These are phyloP conservation scores for Asarcornis scutulata DNA, from an alignment of 2,113 vertebrate genomes.

Conservation along the genomic window DNA sequence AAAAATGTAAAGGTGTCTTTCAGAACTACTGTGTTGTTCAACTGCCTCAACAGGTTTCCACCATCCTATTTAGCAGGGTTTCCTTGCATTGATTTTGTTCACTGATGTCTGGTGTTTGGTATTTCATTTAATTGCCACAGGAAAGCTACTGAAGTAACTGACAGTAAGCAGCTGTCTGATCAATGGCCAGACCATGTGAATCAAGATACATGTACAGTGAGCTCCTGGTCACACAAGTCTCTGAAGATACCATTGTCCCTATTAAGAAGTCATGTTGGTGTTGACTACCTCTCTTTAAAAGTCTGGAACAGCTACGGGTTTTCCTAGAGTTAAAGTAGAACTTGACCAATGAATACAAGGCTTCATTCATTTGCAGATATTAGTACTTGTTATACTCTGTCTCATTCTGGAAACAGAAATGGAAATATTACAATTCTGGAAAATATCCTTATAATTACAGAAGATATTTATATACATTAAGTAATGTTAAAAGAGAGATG, in stretches of 20 bases:
- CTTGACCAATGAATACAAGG: background rate
- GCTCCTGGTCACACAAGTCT: background rate
- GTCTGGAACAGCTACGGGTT: background rate
- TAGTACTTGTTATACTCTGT: background rate
- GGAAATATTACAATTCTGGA: background rate
- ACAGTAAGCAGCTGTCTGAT: background rate
- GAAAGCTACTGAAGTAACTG: background rate
- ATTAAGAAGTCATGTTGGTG: background rate
- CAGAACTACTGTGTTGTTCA: background rate
- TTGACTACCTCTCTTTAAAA: background rate
- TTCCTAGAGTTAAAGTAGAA: background rate
- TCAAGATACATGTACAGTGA: background rate
- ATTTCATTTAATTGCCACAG: background rate
- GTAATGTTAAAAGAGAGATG: background rate
- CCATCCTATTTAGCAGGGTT: background rate
- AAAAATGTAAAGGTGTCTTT: background rate
- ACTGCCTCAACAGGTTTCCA: background rate
- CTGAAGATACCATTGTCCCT: background rate
- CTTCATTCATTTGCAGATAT: background rate
- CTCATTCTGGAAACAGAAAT: background rate
- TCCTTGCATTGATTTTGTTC: background rate
- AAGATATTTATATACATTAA: background rate
- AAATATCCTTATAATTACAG: background rate
- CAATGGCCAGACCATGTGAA: background rate
- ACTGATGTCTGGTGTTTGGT: background rate